Percentiles rank a stretch among this genome's conserved stretches.
Evolutionary conservation across 1,140 invertebrate species (phyloP).

Genomic region (Zeugodacus cucurbitae): DNA sequence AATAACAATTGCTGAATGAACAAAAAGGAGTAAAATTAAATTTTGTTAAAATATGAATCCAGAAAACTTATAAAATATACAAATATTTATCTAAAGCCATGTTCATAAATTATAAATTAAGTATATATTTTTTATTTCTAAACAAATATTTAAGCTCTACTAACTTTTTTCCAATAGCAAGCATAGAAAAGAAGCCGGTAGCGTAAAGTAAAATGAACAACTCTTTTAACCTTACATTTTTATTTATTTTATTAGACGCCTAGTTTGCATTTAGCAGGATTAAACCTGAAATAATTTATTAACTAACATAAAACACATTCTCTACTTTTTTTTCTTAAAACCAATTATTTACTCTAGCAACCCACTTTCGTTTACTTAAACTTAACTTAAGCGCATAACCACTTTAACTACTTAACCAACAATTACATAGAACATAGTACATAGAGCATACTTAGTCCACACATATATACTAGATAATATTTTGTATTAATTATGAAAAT

Average conservation of each 20-base stretch:
- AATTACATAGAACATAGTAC: neutral
- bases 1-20: too few relatives aligned
- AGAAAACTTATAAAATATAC: too few relatives aligned
- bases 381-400: neutral
- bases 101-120: too few relatives aligned
- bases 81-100: too few relatives aligned
- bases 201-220: neutral
- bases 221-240: conserved; percentile 3
- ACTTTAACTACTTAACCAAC: neutral
- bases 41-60: too few relatives aligned
- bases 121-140: too few relatives aligned
- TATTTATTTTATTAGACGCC: neutral
- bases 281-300: neutral
- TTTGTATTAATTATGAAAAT: conserved; percentile 27
- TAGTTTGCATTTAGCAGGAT: neutral
- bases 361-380: neutral
- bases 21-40: too few relatives aligned
- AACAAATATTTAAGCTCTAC: neutral
- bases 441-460: neutral
- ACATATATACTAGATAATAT: neutral
- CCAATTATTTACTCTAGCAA: neutral
- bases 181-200: neutral
- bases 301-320: neutral
- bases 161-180: conserved; percentile 22
- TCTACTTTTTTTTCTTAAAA: neutral